Conservation (phyloP, 2,797 vertebrate species). For the Gadopsis bispinosus region DNA sequence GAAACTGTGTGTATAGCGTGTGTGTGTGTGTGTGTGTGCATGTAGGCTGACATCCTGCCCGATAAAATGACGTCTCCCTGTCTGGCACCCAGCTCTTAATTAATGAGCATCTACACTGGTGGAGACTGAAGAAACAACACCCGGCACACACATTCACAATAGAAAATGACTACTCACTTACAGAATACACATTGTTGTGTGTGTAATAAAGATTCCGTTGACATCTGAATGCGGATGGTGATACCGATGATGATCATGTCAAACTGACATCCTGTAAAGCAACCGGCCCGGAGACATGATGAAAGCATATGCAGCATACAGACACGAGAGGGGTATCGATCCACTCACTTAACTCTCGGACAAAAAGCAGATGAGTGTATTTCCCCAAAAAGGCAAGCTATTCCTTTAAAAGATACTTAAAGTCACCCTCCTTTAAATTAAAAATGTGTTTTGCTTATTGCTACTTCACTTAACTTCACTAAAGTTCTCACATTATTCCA, state of each 20-base stretch:
- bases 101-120: slow-evolving; percentile 53
- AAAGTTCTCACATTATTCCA: neutral
- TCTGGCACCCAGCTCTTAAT: slow-evolving; percentile 54
- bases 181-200: neutral
- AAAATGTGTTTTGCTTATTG: neutral
- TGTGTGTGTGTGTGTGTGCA: slow-evolving; percentile 14
- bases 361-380: neutral
- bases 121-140: slow-evolving; percentile 14
- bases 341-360: neutral
- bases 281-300: neutral
- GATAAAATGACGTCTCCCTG: slow-evolving; percentile 18
- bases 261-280: slow-evolving; percentile 52
- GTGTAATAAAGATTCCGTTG: slow-evolving; percentile 69
- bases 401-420: neutral
- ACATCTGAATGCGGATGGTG: slow-evolving; percentile 31
- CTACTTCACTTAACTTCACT: neutral
- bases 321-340: neutral
- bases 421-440: no score
- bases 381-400: neutral
- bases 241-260: slow-evolving; percentile 42
- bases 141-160: neutral
- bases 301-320: neutral
- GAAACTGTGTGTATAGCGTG: neutral
- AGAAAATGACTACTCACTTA: no score
- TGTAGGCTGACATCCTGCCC: slow-evolving; percentile 50